Evolutionary conservation across 2,888 invertebrate species (phyloP).

Genomic region (Vanessa cardui): DNA sequence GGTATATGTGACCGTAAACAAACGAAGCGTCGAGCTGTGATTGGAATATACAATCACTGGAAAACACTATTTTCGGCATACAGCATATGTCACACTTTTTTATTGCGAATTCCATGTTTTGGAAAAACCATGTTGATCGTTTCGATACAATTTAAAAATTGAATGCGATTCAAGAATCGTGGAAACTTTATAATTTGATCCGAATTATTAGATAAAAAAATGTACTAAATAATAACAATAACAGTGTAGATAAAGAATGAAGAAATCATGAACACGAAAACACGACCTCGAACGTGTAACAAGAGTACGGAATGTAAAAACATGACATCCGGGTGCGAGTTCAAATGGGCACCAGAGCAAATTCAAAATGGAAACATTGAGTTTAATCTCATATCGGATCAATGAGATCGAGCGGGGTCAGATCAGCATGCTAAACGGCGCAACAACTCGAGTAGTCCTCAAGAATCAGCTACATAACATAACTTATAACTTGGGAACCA

Average conservation of each 20-base stretch:
- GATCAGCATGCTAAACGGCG: slow-evolving; percentile 72
- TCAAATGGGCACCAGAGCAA: slow-evolving; percentile 68
- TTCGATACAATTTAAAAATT: background rate
- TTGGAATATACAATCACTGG: slow-evolving; percentile 68
- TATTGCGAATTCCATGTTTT: slow-evolving; percentile 31
- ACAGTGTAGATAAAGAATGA: slow-evolving; percentile 32
- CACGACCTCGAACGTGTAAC: slow-evolving; percentile 54
- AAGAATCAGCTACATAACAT: slow-evolving; percentile 32
- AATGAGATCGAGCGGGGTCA: slow-evolving; percentile 71
- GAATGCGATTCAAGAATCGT: background rate
- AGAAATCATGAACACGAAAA: slow-evolving; percentile 60
- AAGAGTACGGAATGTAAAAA: slow-evolving; percentile 70
- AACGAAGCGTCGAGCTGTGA: slow-evolving; percentile 48
- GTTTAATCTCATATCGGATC: slow-evolving; percentile 75
- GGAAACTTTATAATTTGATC: background rate
- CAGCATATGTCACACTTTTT: slow-evolving; percentile 54
- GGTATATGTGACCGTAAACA: slow-evolving; percentile 51
- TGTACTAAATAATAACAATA: slow-evolving; percentile 56
- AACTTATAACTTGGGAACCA: slow-evolving; percentile 32
- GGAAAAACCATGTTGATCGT: slow-evolving; percentile 28
- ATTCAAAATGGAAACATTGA: slow-evolving; percentile 74
- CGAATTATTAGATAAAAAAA: slow-evolving; percentile 13
- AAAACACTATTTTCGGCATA: slow-evolving; percentile 60
- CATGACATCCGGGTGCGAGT: slow-evolving; percentile 79
- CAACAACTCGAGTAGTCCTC: slow-evolving; percentile 48